Evolutionary conservation across 2,113 vertebrate genomes (phyloP).

Genomic region (Arizona elegans): DNA sequence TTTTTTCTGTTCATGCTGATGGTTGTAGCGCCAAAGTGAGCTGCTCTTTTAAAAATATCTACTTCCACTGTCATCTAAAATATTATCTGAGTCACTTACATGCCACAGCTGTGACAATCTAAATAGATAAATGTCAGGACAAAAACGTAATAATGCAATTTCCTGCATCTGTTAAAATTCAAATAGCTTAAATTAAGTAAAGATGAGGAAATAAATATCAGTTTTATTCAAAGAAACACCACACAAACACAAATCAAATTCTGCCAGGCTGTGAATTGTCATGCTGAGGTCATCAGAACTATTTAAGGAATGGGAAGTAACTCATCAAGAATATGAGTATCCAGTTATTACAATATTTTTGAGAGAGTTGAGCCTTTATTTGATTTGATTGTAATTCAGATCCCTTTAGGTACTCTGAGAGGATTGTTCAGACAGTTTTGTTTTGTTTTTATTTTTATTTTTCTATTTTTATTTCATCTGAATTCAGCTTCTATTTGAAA

Average conservation of each 20-base stretch:
- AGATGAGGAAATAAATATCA: conserved; percentile 18
- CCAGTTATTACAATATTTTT: conserved; percentile 3
- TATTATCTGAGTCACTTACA: conserved; percentile 10
- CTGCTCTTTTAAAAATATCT: conserved; percentile 14
- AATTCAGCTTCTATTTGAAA: not conserved
- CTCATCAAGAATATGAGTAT: not conserved
- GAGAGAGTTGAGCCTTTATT: not conserved
- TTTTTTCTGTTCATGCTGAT: too few relatives aligned
- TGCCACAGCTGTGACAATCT: conserved; percentile 23
- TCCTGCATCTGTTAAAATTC: conserved; percentile 31
- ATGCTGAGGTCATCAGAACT: conserved; percentile 8
- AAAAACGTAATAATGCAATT: conserved; percentile 30
- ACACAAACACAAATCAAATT: conserved; percentile 23
- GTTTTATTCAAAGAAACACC: conserved; percentile 5
- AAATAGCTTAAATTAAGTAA: conserved; percentile 35
- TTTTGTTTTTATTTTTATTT: not conserved
- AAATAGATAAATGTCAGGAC: conserved; percentile 23
- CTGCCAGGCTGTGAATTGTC: conserved; percentile 1
- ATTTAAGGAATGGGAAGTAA: conserved; percentile 25
- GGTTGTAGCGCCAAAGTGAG: not conserved
- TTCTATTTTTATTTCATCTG: not conserved
- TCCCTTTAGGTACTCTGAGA: not conserved
- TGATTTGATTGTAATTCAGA: not conserved
- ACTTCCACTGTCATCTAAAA: conserved; percentile 3
- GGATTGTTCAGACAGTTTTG: not conserved